phyloP scores from a whole-genome alignment of 2,888 invertebrate genomes.

The Balanococcus diminutus region DNA sequence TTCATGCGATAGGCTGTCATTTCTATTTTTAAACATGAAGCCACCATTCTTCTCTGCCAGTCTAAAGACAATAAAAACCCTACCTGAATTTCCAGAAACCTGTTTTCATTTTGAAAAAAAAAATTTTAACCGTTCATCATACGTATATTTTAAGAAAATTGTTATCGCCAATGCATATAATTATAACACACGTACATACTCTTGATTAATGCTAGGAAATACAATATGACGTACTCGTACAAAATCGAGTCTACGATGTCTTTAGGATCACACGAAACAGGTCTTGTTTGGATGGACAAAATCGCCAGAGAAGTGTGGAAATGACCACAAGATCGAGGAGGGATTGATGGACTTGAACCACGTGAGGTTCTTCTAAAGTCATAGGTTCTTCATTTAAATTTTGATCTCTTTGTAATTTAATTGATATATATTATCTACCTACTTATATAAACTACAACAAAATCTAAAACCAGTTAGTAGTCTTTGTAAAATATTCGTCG shows the following conservation, averaged over 20 bases:
- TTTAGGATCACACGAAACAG: not conserved
- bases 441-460: not conserved
- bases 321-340: not conserved
- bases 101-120: not conserved
- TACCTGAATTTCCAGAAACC: not conserved
- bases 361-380: too few relatives aligned
- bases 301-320: not conserved
- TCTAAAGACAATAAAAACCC: slow-evolving; percentile 3
- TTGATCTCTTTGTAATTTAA: not conserved
- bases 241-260: not conserved
- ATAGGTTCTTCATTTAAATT: not conserved
- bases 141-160: not conserved
- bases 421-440: too few relatives aligned
- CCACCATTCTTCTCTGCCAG: not conserved
- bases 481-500: not conserved
- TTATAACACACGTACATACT: not conserved
- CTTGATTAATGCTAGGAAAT: not conserved
- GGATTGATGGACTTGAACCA: not conserved
- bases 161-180: not conserved
- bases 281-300: not conserved
- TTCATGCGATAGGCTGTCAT: not conserved
- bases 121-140: not conserved
- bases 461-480: not conserved
- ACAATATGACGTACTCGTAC: not conserved
- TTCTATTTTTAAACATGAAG: slow-evolving; percentile 26